Evolutionary conservation across 2,113 vertebrate genomes (phyloP), one percentile per base, ranked within the genome.

Genomic region (Damaliscus lunatus): DNA sequence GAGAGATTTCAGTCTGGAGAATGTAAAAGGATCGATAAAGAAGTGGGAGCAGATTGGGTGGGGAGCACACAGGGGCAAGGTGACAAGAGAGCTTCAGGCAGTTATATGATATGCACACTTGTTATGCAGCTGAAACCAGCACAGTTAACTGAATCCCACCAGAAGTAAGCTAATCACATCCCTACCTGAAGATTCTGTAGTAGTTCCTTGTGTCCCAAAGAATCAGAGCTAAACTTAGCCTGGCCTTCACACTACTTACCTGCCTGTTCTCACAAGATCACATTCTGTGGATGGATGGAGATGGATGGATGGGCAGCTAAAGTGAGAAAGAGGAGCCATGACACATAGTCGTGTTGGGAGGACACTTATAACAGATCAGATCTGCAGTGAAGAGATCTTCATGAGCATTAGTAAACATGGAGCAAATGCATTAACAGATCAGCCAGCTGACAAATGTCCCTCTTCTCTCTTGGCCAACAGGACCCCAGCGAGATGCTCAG

Each of bases 401-500:
- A 0, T 15, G 13, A 31, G 23, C 8, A 15, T 1, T 7, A 21
- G 0, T 31, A 9, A 46, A 4, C 50, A 4, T 3, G 64, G 53
- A 40, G 7, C 14, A 6, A 17, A 55, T 36, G 13, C 36, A 55
- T 52, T 36, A 25, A 3, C 40, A 2, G n/a, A 29, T 64, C 82
- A 94, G 6, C 71, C 91, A 89, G 6, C 57, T 94, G 25, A 98
- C 50, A 16, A 33, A 23, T 17, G 4, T 64, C 33, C 48, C 36
- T 93, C 95, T 98, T 40, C 86, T 57, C 91, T 91, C 48, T 95
- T 98, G 74, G 55, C 96, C 92, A 94, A 94, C 98, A 99, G 99
- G 99, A 98, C 99, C 99, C 16, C 99, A 99, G 88, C 98, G 99
- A 96, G 99, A 99, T 95, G 99, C 99, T 83, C 99, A 99, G 96